A percentile compares a stretch with the other conserved stretches of the same genome.
These are phyloP conservation scores for Holacanthella duospinosa DNA, from an alignment of 2,888 invertebrate species.

Conservation along the genomic window DNA sequence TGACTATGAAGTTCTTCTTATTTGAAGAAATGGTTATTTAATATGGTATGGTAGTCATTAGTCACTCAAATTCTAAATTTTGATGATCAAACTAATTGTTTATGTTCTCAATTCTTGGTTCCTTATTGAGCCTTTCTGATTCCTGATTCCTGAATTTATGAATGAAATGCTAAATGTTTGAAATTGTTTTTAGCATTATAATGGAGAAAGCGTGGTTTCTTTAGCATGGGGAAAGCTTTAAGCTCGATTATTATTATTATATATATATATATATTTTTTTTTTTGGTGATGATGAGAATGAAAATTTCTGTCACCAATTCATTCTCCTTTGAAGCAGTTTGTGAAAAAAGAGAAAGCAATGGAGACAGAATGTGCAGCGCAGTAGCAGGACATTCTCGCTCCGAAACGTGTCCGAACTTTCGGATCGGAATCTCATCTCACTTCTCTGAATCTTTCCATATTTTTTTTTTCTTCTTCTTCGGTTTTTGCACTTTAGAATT, in stretches of 20 bases:
- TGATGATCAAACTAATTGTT: background rate
- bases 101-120: no score
- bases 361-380: background rate
- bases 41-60: no score
- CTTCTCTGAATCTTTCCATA: background rate
- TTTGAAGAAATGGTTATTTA: no score
- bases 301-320: no score
- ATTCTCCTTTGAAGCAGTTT: background rate
- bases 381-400: background rate
- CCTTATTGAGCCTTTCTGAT: background rate
- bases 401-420: background rate
- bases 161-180: background rate
- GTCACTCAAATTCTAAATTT: background rate
- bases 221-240: no score
- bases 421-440: background rate
- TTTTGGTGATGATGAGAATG: no score
- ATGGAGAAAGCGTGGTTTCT: no score
- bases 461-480: no score
- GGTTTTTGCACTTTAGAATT: background rate
- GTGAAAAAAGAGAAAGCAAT: background rate
- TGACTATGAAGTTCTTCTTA: slow-evolving; percentile 25
- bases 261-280: no score
- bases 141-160: background rate
- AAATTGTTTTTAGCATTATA: background rate
- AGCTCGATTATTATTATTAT: no score